Evolutionary conservation across 2,888 invertebrate species (phyloP).

Genomic region (Pseudolycoriella hygida): DNA sequence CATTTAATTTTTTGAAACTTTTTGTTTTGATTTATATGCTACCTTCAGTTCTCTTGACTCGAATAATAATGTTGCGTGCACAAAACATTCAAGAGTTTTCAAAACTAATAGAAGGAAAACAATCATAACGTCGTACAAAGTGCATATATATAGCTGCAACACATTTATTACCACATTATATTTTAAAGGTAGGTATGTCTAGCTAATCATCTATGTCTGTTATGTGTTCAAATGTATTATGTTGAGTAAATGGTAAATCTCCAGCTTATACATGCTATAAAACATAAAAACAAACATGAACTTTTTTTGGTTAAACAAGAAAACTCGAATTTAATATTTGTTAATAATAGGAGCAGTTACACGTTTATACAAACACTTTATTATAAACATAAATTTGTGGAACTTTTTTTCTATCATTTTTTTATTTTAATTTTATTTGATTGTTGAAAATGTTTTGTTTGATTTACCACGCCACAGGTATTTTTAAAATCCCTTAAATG

Average conservation of each 20-base stretch:
- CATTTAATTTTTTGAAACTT: not conserved
- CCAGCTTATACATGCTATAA: too few relatives aligned
- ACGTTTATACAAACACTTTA: not conserved
- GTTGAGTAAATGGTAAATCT: too few relatives aligned
- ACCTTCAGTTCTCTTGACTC: too few relatives aligned
- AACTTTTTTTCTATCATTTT: not conserved
- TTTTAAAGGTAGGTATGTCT: too few relatives aligned
- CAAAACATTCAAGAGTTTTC: too few relatives aligned
- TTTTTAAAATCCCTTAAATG: slow-evolving; percentile 1
- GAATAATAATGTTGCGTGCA: not conserved
- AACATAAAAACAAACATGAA: too few relatives aligned
- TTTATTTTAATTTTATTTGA: not conserved
- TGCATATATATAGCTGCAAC: too few relatives aligned
- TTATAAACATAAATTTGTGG: not conserved
- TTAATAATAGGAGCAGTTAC: not conserved
- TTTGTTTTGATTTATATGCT: not conserved
- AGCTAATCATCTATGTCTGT: too few relatives aligned
- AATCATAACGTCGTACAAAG: too few relatives aligned
- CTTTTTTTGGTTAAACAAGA: not conserved
- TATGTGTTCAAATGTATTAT: too few relatives aligned
- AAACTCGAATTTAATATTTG: not conserved
- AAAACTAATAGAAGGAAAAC: too few relatives aligned
- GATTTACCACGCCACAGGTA: slow-evolving; percentile 5
- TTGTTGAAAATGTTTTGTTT: slow-evolving; percentile 3
- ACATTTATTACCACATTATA: too few relatives aligned